Evolutionary conservation across 2,797 vertebrate genomes (phyloP), one percentile per base, ranked within the genome.

Genomic region (Amphiprion clarkii): DNA sequence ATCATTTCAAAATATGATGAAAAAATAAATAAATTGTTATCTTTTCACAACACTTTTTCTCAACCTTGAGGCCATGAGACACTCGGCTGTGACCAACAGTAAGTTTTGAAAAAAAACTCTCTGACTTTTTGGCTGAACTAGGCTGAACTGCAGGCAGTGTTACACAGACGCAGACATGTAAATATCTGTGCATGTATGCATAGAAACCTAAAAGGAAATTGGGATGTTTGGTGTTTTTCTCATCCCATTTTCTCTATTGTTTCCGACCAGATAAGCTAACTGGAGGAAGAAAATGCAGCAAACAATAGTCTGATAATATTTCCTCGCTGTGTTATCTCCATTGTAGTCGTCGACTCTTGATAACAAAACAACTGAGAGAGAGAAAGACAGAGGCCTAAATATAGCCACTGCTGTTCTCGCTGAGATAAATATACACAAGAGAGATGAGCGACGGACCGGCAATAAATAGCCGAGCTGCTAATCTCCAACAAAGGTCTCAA

Each of bases 241-340:
- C 31, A 13, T 56, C n/a, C 23, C 29, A n/a, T 36, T 66, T 70
- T 54, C 27, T 19, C 57, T 9, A 52, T 74, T 88, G 74, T 89
- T 44, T 33, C 36, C 67, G 25, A 16, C 29, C 0, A 62, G 33
- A 86, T 74, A 57, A 82, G 67, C 54, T 55, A 67, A 76, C 48
- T 0, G 51, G 64, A 66, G 55, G 31, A 51, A 48, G 27, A 63
- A 49, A 71, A 12, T 54, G 62, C 39, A 29, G 48, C 70, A 77
- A 55, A 85, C 76, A 81, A 86, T 63, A 46, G 67, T 57, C 54
- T 1, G 31, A 67, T 81, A 63, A 79, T 77, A 59, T 65, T 78
- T 49, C 16, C 53, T 25, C 7, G 42, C 57, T 11, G 2, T 6
- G 46, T 66, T 36, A 71, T 54, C 12, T 60, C 59, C 25, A 71